These are phyloP conservation scores for Cheilosia grossa DNA, from an alignment of 2,888 invertebrate species.

Conservation along the genomic window DNA sequence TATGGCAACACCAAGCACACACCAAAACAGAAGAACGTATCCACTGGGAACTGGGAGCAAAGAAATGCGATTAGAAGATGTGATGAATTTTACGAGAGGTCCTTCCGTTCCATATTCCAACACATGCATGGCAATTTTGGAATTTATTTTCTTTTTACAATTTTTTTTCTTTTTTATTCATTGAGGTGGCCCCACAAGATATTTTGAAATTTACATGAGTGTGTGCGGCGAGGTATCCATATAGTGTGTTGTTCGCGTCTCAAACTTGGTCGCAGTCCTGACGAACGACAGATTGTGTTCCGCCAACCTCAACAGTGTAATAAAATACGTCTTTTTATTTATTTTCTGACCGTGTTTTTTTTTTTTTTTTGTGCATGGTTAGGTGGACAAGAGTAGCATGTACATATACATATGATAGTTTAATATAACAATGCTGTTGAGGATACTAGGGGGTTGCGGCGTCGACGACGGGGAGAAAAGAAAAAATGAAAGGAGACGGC, in stretches of 20 bases:
- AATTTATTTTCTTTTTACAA: neutral
- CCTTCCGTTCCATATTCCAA: constrained; percentile 33
- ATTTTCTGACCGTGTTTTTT: neutral
- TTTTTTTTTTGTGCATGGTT: constrained; percentile 18
- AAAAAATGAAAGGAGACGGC: neutral
- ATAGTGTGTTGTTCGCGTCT: neutral
- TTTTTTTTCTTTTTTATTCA: constrained; percentile 20
- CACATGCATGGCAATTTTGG: constrained; percentile 14
- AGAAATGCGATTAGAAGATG: constrained; percentile 51
- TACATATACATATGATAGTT: constrained; percentile 56
- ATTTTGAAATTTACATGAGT: neutral
- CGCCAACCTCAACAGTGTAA: constrained; percentile 1
- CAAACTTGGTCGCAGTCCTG: neutral
- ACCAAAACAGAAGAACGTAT: neutral
- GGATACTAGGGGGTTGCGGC: neutral
- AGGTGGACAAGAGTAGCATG: constrained; percentile 50
- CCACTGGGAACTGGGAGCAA: neutral
- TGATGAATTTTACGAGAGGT: constrained; percentile 71
- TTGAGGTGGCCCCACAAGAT: constrained; percentile 1
- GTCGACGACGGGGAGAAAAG: constrained; percentile 14
- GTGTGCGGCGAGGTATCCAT: neutral
- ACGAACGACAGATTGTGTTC: neutral
- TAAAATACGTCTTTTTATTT: constrained; percentile 1
- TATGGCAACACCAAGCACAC: neutral
- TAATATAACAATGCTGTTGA: constrained; percentile 47